These are phyloP conservation scores for Neotoxoptera formosana DNA, from an alignment of 1,140 invertebrate species.

Conservation along the genomic window DNA sequence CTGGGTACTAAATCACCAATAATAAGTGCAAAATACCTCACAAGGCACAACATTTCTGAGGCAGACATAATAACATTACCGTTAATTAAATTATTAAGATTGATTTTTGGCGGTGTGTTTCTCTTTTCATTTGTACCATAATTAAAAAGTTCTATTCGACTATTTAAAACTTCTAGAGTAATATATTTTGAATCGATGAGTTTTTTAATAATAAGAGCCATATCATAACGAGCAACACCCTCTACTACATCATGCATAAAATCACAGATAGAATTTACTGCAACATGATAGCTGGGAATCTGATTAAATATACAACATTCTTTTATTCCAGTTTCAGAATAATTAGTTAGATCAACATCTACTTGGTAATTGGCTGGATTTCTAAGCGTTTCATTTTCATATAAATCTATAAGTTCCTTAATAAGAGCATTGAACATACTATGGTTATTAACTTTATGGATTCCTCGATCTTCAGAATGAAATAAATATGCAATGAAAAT, in stretches of 20 bases:
- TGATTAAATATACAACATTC: too few relatives aligned
- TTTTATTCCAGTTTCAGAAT: too few relatives aligned
- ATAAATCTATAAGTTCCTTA: neutral
- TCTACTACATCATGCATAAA: neutral
- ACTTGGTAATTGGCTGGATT: neutral
- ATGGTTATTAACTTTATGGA: neutral
- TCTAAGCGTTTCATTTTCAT: neutral
- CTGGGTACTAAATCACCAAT: neutral
- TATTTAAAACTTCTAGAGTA: neutral
- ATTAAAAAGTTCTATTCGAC: neutral
- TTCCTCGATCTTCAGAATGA: slow-evolving; percentile 1
- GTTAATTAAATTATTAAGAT: neutral
- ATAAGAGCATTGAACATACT: neutral
- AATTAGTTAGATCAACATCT: neutral
- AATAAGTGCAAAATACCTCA: neutral
- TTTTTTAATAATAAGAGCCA: neutral
- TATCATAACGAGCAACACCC: neutral
- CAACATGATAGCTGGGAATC: neutral
- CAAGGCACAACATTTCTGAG: neutral
- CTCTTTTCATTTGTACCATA: neutral
- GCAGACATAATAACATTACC: slow-evolving; percentile 10
- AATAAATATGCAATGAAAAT: neutral
- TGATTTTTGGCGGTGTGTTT: neutral
- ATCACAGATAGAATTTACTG: neutral
- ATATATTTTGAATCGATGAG: neutral